phyloP scores from a whole-genome alignment of 2,888 invertebrate species.

The Cerastoderma edule region DNA sequence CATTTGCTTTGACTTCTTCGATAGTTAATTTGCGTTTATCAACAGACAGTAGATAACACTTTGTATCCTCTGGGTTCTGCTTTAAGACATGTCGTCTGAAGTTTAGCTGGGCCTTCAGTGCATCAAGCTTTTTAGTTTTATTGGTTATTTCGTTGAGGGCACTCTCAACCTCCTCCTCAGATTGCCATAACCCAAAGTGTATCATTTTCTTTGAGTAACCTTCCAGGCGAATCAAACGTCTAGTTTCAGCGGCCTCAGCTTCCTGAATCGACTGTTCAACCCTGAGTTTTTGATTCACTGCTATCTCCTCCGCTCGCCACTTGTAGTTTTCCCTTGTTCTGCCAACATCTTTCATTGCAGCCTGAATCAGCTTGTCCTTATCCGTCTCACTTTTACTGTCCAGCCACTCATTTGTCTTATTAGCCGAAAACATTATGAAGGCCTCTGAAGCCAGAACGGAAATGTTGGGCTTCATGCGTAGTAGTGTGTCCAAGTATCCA shows the following conservation, averaged over 20 bases:
- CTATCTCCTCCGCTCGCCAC: slow-evolving; percentile 32
- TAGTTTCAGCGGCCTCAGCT: slow-evolving; percentile 20
- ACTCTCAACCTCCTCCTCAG: slow-evolving; percentile 41
- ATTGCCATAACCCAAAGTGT: slow-evolving; percentile 53
- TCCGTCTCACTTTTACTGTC: slow-evolving; percentile 38
- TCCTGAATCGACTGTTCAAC: slow-evolving; percentile 24
- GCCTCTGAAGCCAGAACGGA: slow-evolving; percentile 50
- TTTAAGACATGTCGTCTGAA: slow-evolving; percentile 52
- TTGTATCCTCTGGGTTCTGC: slow-evolving; percentile 30
- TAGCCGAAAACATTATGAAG: slow-evolving; percentile 49
- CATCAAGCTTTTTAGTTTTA: slow-evolving; percentile 37
- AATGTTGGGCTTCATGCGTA: slow-evolving; percentile 35
- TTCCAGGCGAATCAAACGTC: slow-evolving; percentile 33
- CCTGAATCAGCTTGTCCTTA: slow-evolving; percentile 17
- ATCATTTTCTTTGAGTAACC: slow-evolving; percentile 39
- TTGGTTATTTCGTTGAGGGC: slow-evolving; percentile 26
- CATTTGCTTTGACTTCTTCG: not conserved
- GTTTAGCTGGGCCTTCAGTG: slow-evolving; percentile 51
- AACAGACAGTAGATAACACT: too few species aligned
- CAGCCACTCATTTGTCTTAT: slow-evolving; percentile 47
- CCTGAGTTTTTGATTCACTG: slow-evolving; percentile 21
- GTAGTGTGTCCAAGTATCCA: slow-evolving; percentile 28
- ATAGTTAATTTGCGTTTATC: slow-evolving; percentile 1
- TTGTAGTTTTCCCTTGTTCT: slow-evolving; percentile 27
- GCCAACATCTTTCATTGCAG: slow-evolving; percentile 34